Evolutionary conservation across 1,140 invertebrate species (phyloP).

Genomic region (Drosophila tani): DNA sequence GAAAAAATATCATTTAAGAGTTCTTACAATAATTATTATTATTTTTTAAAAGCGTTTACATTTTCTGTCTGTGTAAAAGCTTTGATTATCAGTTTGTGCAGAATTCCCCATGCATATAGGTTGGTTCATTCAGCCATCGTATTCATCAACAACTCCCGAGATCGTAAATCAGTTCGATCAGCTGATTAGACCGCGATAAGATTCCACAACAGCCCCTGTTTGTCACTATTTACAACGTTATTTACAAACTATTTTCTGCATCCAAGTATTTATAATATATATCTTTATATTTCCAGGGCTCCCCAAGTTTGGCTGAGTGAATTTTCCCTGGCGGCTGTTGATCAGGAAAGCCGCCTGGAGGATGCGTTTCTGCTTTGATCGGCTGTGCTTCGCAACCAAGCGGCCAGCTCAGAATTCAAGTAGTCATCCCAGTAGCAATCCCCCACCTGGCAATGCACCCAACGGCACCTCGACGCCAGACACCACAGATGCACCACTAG

Average conservation of each 20-base stretch:
- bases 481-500: slow-evolving; percentile 42
- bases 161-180: slow-evolving; percentile 52
- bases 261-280: slow-evolving; percentile 1
- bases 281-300: slow-evolving; percentile 48
- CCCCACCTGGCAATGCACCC: slow-evolving; percentile 21
- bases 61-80: slow-evolving; percentile 10
- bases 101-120: neutral
- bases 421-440: slow-evolving; percentile 3
- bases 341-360: slow-evolving; percentile 88
- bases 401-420: slow-evolving; percentile 87
- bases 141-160: slow-evolving; percentile 2
- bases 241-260: neutral
- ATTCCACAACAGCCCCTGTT: slow-evolving; percentile 21
- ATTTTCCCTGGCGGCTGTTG: slow-evolving; percentile 71
- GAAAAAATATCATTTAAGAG: too few species aligned
- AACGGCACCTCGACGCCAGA: slow-evolving; percentile 23
- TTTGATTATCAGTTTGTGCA: neutral
- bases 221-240: slow-evolving; percentile 14
- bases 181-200: slow-evolving; percentile 49
- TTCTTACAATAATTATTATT: neutral
- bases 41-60: neutral
- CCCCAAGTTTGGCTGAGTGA: slow-evolving; percentile 30
- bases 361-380: slow-evolving; percentile 95
- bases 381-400: slow-evolving; percentile 94
- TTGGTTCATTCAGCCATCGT: slow-evolving; percentile 19